Conservation (phyloP, 2,888 invertebrate species). For the Drosophila sordidula region DNA sequence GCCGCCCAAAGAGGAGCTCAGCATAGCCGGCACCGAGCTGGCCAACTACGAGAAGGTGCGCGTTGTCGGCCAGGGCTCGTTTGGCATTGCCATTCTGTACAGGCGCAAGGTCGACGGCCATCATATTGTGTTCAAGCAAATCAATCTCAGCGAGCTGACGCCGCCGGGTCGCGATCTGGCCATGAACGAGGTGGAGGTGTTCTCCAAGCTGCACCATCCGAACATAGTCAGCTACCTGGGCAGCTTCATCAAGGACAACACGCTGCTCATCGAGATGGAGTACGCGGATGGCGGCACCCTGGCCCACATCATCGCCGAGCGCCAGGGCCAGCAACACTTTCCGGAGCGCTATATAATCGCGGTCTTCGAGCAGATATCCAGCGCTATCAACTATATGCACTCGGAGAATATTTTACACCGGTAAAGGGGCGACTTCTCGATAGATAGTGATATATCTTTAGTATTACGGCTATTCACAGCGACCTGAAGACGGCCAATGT, state of each 20-base stretch:
- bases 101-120: conserved; percentile 87
- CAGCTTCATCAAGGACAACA: conserved; percentile 90
- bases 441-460: background rate
- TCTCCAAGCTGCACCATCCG: conserved; percentile 90
- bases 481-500: conserved; percentile 91
- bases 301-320: conserved; percentile 87
- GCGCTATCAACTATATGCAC: conserved; percentile 90
- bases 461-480: conserved; percentile 82
- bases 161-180: conserved; percentile 88
- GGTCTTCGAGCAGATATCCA: conserved; percentile 89
- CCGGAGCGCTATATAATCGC: conserved; percentile 88
- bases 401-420: conserved; percentile 88
- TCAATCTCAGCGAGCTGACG: conserved; percentile 89
- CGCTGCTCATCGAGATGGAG: conserved; percentile 91
- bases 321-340: conserved; percentile 85
- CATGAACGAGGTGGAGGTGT: conserved; percentile 89
- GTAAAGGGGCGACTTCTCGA: conserved; percentile 68
- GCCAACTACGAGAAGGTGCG: conserved; percentile 83
- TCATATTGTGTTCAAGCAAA: conserved; percentile 90
- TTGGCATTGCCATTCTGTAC: conserved; percentile 90
- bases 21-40: conserved; percentile 77
- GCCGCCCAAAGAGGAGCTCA: conserved; percentile 39
- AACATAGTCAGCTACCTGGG: conserved; percentile 91
- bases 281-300: conserved; percentile 91
- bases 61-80: conserved; percentile 86